Percentiles rank a stretch among this genome's conserved stretches.
phyloP scores from a whole-genome alignment of 2,113 vertebrate genomes.

The Zosterops japonicus region DNA sequence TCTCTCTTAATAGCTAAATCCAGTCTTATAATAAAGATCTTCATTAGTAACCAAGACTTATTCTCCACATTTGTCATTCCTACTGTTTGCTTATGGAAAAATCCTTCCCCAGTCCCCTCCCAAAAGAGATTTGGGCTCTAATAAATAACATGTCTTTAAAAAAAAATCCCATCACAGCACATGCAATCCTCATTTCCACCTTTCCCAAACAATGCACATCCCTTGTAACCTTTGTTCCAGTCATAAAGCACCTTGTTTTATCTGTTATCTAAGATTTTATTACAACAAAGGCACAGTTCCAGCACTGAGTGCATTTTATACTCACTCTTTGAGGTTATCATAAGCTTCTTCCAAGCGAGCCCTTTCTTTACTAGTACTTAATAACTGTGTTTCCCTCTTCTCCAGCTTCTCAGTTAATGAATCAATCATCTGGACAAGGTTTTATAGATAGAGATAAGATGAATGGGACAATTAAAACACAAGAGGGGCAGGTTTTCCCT shows the following conservation, averaged over 20 bases:
- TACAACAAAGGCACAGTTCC: neutral
- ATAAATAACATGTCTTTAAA: neutral
- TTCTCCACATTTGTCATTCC: neutral
- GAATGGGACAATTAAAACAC: constrained; percentile 6
- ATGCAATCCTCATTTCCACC: neutral
- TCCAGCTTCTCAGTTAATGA: constrained; percentile 90
- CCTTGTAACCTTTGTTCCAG: neutral
- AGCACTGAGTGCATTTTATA: constrained; percentile 38
- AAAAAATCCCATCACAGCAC: neutral
- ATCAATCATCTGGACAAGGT: constrained; percentile 81
- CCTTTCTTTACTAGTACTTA: constrained; percentile 94
- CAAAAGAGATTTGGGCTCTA: neutral
- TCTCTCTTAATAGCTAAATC: neutral
- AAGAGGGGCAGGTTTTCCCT: neutral
- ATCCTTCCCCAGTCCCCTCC: neutral
- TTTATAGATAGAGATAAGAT: constrained; percentile 46
- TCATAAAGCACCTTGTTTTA: neutral
- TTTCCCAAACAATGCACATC: neutral
- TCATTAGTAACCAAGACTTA: neutral
- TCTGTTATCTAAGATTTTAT: neutral
- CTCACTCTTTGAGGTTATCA: constrained; percentile 98
- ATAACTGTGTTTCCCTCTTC: constrained; percentile 91
- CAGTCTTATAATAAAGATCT: neutral
- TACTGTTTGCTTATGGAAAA: neutral
- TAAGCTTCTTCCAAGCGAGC: constrained; percentile 90